Evolutionary conservation across 2,113 vertebrate genomes (phyloP).

Genomic region (Oostethus manadensis): DNA sequence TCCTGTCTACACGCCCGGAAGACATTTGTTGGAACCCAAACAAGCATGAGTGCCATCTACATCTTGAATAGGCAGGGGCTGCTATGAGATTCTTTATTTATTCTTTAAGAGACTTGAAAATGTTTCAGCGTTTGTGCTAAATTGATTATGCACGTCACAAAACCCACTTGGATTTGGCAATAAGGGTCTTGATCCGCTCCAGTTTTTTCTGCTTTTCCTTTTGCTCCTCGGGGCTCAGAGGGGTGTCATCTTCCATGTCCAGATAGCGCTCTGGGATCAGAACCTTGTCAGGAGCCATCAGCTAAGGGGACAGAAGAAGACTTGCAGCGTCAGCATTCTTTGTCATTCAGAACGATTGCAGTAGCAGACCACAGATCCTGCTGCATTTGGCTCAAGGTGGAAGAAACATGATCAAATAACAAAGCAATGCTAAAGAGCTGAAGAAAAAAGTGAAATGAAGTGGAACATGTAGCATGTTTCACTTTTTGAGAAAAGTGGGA

Average conservation of each 20-base stretch:
- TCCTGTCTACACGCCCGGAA: too few species aligned
- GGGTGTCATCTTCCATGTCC: constrained; percentile 76
- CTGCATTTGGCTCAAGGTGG: too few species aligned
- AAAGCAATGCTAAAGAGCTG: not conserved
- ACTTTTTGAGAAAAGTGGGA: not conserved
- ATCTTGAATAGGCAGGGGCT: too few species aligned
- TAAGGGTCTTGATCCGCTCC: constrained; percentile 92
- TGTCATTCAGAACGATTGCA: not conserved
- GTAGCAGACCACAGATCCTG: too few species aligned
- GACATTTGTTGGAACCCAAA: too few species aligned
- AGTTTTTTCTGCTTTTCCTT: constrained; percentile 95
- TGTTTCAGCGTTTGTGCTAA: not conserved
- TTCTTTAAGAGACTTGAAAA: too few species aligned
- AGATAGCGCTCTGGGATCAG: constrained; percentile 86
- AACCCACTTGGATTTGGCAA: constrained; percentile 92
- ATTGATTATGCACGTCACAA: not conserved
- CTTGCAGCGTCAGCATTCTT: too few species aligned
- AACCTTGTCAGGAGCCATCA: constrained; percentile 83
- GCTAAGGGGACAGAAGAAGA: constrained; percentile 52
- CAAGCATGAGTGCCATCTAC: too few species aligned
- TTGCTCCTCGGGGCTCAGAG: constrained; percentile 88
- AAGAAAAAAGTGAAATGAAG: not conserved
- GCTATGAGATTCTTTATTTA: too few species aligned
- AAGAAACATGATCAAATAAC: not conserved
- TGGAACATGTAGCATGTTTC: not conserved